phyloP scores from a whole-genome alignment of 1,140 invertebrate genomes.

The Papilio xuthus region DNA sequence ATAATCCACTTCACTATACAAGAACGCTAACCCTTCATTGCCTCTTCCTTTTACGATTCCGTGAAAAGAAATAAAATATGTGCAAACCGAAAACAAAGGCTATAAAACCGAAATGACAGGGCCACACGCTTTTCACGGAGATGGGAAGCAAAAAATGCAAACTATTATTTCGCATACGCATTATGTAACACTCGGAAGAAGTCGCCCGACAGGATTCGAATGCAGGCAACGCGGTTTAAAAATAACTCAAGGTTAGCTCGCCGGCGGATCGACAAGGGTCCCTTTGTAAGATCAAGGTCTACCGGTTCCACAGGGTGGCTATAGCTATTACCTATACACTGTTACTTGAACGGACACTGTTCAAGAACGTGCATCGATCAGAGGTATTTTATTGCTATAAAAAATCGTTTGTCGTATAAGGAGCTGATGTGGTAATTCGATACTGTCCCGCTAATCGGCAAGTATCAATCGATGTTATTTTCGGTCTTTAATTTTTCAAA shows the following conservation, averaged over 20 bases:
- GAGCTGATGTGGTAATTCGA: slow-evolving; percentile 15
- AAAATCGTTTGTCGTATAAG: slow-evolving; percentile 35
- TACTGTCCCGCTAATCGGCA: not conserved
- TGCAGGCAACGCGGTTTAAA: slow-evolving; percentile 73
- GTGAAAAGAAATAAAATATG: slow-evolving; percentile 79
- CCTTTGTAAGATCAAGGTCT: slow-evolving; percentile 78
- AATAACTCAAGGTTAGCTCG: slow-evolving; percentile 79
- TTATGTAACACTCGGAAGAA: slow-evolving; percentile 80
- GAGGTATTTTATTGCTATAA: slow-evolving; percentile 51
- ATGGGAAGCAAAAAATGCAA: slow-evolving; percentile 64
- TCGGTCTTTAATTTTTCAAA: not conserved
- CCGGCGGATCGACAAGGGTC: slow-evolving; percentile 68
- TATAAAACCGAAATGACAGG: slow-evolving; percentile 76
- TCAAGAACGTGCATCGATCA: slow-evolving; percentile 54
- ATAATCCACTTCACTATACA: slow-evolving; percentile 72
- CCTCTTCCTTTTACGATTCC: slow-evolving; percentile 80
- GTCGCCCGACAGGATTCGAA: slow-evolving; percentile 72
- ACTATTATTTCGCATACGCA: slow-evolving; percentile 79
- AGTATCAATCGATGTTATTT: not conserved
- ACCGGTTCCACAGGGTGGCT: slow-evolving; percentile 74
- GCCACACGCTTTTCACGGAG: slow-evolving; percentile 77
- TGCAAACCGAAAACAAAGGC: slow-evolving; percentile 76
- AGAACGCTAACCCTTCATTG: slow-evolving; percentile 79
- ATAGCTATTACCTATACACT: slow-evolving; percentile 49
- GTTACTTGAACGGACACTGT: slow-evolving; percentile 52